phyloP scores from a whole-genome alignment of 1,140 invertebrate species.

The Zaprionus nigranus region DNA sequence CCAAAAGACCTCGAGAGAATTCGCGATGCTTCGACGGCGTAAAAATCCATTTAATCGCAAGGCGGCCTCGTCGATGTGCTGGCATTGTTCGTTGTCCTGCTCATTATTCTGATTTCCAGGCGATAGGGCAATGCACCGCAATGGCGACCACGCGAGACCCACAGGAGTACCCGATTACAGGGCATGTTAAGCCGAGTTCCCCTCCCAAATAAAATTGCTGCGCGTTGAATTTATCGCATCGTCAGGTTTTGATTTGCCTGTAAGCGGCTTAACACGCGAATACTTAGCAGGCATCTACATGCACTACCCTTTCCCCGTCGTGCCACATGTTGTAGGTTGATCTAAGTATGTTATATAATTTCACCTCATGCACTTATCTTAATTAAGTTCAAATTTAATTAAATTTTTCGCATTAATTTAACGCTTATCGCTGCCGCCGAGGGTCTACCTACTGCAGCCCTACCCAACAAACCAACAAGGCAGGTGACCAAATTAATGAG shows the following conservation, averaged over 20 bases:
- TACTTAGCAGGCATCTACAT: conserved; percentile 4
- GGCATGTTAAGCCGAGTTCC: neutral
- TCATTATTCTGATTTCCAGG: conserved; percentile 1
- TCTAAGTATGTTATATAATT: conserved; percentile 23
- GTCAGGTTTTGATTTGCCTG: conserved; percentile 25
- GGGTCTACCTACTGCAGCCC: neutral
- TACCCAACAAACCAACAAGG: conserved; percentile 12
- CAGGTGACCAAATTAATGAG: too few relatives aligned
- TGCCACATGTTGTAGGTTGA: neutral
- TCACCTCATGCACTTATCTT: conserved; percentile 52
- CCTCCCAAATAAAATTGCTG: conserved; percentile 18
- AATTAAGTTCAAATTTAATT: conserved; percentile 77
- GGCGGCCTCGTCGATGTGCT: neutral
- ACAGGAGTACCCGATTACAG: neutral
- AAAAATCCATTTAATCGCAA: conserved; percentile 10
- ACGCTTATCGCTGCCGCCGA: conserved; percentile 30
- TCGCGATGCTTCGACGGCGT: neutral
- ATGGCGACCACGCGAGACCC: neutral
- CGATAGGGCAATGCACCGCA: conserved; percentile 19
- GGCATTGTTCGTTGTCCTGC: conserved; percentile 8
- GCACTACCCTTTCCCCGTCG: conserved; percentile 5
- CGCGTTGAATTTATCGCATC: conserved; percentile 35
- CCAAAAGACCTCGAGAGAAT: conserved; percentile 10
- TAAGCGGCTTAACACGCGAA: conserved; percentile 68
- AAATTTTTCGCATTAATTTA: conserved; percentile 68